Base-by-base conservation (phyloP, 1,140 invertebrate genomes). In the Platyura marginata region DNA sequence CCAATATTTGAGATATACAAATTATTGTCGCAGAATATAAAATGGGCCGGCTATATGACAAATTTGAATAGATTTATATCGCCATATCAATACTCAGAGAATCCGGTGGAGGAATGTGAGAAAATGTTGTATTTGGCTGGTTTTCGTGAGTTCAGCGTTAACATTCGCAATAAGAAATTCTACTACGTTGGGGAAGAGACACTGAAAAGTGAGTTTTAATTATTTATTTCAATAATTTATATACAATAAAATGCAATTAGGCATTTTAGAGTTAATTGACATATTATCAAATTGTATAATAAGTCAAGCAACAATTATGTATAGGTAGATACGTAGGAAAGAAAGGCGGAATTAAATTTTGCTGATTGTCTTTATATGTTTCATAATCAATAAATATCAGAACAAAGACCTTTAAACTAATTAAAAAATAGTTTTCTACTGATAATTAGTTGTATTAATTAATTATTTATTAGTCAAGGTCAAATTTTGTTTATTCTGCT, bases 1-100 rank as follows among this genome's bases (percentile, higher is more conserved):
- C 70, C 72, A 0, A 69, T 82, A 4, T 86, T 75, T 49, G 71
- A 79, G 33, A 69, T 81, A 2, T 85, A 81, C 51, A 63, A 75
- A 42, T 59, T 56, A 13, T 51, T 85, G 10, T 61, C 71, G 0
- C 57, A 66, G 25, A 67, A 67, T 37, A 53, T 64, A 1, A 69
- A 70, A 49, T 86, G 80, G 71, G 57, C 65, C 15, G 43, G 50
- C 2, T 85, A 81, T 49, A 78, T 84, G 67, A 59, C 70, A 49
- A 72, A 79, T 55, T 65, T 71, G 3, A 65, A 73, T 29, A 63
- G 68, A 37, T 81, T 68, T 53, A 69, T 81, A 19, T 75, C 77
- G 0, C 71, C 72, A 0, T 72, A 77, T 46, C 75, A 81, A 44
- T 58, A 74, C 52, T 75, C 62, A 49, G 35, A 61, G 36, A 68